These are phyloP conservation scores for Siderastrea siderea DNA, from an alignment of 92 coral and sea anemone species.

Conservation along the genomic window DNA sequence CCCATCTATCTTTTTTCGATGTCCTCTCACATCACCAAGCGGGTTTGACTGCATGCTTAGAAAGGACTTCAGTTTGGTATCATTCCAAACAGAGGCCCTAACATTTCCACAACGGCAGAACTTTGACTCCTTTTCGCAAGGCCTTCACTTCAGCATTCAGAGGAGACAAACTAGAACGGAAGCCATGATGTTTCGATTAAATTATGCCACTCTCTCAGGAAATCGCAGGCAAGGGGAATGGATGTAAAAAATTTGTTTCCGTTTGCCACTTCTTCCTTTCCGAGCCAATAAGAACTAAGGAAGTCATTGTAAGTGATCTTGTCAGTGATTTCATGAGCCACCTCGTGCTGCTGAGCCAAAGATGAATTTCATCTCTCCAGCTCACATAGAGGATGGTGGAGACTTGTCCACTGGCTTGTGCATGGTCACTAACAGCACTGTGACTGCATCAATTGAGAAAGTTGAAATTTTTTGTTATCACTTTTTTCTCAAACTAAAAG, in stretches of 20 bases:
- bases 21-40: not conserved
- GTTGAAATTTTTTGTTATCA: too few species aligned
- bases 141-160: constrained; percentile 15
- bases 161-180: constrained; percentile 37
- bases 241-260: not conserved
- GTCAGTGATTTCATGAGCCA: constrained; percentile 37
- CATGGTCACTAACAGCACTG: constrained; percentile 9
- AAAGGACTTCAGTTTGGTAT: constrained; percentile 54
- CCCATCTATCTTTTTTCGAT: constrained; percentile 30
- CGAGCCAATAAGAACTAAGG: not conserved
- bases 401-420: constrained; percentile 10
- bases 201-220: constrained; percentile 56
- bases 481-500: too few species aligned
- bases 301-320: constrained; percentile 20
- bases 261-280: not conserved
- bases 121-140: constrained; percentile 26
- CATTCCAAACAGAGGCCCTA: constrained; percentile 66
- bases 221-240: not conserved
- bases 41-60: constrained; percentile 38
- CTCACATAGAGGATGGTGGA: constrained; percentile 23
- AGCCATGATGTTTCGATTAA: constrained; percentile 48
- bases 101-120: constrained; percentile 33
- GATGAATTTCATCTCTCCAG: constrained; percentile 31
- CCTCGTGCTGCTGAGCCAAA: constrained; percentile 17
- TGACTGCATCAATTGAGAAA: too few species aligned